Conservation (phyloP, 2,888 invertebrate species). For the Punctoribates punctum region DNA sequence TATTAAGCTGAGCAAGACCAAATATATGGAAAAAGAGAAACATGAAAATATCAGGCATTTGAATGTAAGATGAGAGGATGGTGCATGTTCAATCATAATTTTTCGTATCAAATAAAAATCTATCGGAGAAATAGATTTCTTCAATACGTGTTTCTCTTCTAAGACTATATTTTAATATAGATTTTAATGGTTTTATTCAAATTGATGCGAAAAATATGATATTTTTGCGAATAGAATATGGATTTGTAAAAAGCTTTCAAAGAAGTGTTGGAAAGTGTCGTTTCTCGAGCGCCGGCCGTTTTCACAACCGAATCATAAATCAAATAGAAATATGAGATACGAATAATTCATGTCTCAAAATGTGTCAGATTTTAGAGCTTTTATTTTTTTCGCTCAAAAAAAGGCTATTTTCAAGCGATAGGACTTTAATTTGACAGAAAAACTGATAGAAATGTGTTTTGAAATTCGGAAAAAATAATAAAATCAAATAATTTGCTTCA, state of each 20-base stretch:
- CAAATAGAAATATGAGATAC: conserved; percentile 22
- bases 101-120: too few relatives aligned
- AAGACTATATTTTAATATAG: background rate
- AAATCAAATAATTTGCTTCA: background rate
- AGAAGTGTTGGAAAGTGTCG: background rate
- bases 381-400: background rate
- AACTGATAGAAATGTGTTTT: background rate
- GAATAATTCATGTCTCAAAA: conserved; percentile 15
- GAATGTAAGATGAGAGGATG: too few relatives aligned
- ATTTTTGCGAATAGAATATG: background rate
- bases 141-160: background rate
- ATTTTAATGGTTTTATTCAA: background rate
- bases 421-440: background rate
- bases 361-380: conserved; percentile 23
- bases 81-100: too few relatives aligned
- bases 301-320: background rate
- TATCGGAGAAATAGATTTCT: background rate
- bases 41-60: too few relatives aligned
- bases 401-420: conserved; percentile 4
- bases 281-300: background rate
- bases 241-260: conserved; percentile 17
- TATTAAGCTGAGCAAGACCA: too few relatives aligned
- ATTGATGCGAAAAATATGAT: background rate
- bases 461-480: background rate
- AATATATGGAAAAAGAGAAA: too few relatives aligned